A percentile compares a stretch with the other conserved stretches of the same genome.
Conservation (phyloP, 2,797 vertebrate genomes). For the Meriones psammophilus region DNA sequence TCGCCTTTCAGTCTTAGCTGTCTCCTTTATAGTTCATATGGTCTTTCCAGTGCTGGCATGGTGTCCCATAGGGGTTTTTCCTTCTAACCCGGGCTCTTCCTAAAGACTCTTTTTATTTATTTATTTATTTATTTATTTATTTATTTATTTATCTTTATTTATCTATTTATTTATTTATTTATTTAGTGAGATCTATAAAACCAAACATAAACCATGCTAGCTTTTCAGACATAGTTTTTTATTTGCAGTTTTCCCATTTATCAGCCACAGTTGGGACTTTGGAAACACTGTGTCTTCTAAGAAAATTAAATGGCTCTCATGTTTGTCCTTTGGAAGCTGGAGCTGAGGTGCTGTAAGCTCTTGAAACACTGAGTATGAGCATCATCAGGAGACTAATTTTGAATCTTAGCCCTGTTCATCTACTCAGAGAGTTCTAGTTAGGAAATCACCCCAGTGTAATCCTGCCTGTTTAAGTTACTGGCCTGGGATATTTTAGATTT, state of each 20-base stretch:
- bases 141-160: too few relatives aligned
- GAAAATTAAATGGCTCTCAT: background rate
- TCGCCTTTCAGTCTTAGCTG: background rate
- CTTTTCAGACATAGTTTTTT: background rate
- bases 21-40: background rate
- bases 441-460: background rate
- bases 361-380: background rate
- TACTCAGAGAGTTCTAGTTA: background rate
- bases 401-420: background rate
- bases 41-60: background rate
- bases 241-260: background rate
- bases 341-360: background rate
- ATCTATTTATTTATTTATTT: too few relatives aligned
- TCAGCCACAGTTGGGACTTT: background rate
- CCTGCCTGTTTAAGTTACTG: background rate
- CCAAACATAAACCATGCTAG: background rate
- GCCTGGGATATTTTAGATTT: background rate
- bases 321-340: background rate
- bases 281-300: slow-evolving; percentile 25
- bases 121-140: too few relatives aligned
- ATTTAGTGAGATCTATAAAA: background rate
- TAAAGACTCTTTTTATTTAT: background rate
- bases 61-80: background rate
- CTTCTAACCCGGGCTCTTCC: background rate
- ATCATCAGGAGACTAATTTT: background rate